These are phyloP conservation scores for Salvator merianae DNA, from an alignment of 2,113 vertebrate genomes.

Conservation along the genomic window DNA sequence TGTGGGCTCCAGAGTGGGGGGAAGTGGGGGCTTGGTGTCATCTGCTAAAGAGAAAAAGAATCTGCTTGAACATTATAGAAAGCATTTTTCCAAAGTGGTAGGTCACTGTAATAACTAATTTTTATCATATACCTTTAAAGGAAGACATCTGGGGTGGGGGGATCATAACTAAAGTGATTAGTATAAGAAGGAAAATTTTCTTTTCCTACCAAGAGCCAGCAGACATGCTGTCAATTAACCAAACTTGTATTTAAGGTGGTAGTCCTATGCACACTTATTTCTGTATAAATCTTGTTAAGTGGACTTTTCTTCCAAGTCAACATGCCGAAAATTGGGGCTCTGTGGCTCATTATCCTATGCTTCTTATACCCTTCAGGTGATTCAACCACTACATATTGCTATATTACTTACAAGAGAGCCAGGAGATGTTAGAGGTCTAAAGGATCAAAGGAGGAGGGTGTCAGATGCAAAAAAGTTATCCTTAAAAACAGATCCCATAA, in stretches of 20 bases:
- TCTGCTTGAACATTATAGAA: conserved; percentile 68
- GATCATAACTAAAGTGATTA: neutral
- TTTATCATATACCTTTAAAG: neutral
- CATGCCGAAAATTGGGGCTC: neutral
- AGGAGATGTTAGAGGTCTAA: neutral
- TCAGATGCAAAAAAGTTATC: neutral
- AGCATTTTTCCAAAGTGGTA: conserved; percentile 20
- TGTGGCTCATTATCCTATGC: neutral
- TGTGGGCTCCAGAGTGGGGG: conserved; percentile 93
- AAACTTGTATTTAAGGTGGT: neutral
- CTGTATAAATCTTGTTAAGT: neutral
- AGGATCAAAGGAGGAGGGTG: neutral
- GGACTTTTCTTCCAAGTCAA: neutral
- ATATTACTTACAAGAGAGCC: neutral
- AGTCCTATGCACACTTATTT: neutral
- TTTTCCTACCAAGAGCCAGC: neutral
- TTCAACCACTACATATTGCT: neutral
- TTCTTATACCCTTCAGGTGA: neutral
- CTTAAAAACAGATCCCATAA: neutral
- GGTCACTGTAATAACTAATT: neutral
- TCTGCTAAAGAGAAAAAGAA: conserved; percentile 80
- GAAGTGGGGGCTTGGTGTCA: conserved; percentile 85
- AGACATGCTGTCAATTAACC: neutral
- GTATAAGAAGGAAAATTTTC: neutral
- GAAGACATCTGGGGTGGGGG: neutral